Percentiles rank a stretch among this genome's conserved stretches.
These are phyloP conservation scores for Vidua chalybeata DNA, from an alignment of 2,113 vertebrate genomes.

Conservation along the genomic window DNA sequence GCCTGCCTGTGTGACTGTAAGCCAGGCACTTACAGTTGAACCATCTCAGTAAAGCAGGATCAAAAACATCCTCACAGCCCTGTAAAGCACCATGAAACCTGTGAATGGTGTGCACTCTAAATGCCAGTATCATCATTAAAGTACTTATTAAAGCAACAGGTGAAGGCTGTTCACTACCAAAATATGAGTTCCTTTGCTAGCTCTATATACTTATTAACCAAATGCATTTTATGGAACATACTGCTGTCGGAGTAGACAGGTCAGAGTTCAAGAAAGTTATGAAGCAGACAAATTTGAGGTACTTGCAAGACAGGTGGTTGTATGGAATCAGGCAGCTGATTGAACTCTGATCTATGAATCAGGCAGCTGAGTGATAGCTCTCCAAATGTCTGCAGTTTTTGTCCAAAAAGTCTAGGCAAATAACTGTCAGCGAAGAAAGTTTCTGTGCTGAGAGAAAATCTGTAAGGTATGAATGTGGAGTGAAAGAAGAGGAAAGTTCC, in stretches of 20 bases:
- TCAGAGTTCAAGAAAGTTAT: neutral
- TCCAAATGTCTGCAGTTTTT: neutral
- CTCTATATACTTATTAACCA: neutral
- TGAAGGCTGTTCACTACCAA: conserved; percentile 34
- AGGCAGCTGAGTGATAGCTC: neutral
- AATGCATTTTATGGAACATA: neutral
- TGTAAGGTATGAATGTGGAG: neutral
- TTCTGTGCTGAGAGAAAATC: neutral
- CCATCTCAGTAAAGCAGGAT: neutral
- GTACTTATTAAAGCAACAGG: neutral
- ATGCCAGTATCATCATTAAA: neutral
- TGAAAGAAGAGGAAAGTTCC: neutral
- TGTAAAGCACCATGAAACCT: neutral
- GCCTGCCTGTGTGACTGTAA: neutral
- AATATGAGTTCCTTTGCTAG: neutral
- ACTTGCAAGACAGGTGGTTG: neutral
- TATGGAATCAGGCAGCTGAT: neutral
- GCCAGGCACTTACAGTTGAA: neutral
- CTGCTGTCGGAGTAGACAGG: neutral
- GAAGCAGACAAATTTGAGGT: neutral
- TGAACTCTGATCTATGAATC: neutral
- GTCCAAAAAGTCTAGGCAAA: neutral
- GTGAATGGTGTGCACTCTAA: neutral
- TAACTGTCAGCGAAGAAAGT: neutral
- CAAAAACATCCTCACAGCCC: conserved; percentile 9